Evolutionary conservation across 2,888 invertebrate genomes (phyloP).

Genomic region (Nyleta sp.): DNA sequence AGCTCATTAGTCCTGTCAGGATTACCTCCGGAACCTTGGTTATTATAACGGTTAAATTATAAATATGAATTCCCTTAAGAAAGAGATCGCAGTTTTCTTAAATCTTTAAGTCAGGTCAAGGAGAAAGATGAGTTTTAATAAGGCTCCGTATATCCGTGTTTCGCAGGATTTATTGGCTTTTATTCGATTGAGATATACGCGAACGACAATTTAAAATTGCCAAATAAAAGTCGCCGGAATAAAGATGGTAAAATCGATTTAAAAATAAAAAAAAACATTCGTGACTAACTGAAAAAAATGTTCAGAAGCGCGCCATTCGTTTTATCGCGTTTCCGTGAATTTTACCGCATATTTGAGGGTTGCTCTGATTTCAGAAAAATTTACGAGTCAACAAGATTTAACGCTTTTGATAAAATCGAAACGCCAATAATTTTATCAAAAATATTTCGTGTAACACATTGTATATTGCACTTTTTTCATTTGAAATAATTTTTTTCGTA

Average conservation of each 20-base stretch:
- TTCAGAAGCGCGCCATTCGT: neutral
- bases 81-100: neutral
- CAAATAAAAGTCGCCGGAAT: neutral
- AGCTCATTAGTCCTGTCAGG: no score
- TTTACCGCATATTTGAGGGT: neutral
- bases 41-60: neutral
- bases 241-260: neutral
- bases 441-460: neutral
- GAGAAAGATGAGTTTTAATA: constrained; percentile 41
- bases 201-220: constrained; percentile 6
- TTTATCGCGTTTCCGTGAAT: neutral
- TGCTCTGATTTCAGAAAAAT: constrained; percentile 4
- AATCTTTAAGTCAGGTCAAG: constrained; percentile 29
- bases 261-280: no score
- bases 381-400: neutral
- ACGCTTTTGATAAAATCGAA: neutral
- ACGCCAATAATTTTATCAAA: neutral
- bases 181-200: constrained; percentile 28
- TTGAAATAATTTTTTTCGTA: no score
- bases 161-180: constrained; percentile 27
- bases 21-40: no score
- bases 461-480: no score
- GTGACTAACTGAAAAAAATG: neutral
- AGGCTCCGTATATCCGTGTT: constrained; percentile 25
- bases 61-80: neutral